Evolutionary conservation across 2,888 invertebrate genomes (phyloP), one percentile per base, ranked within the genome.

Genomic region (Tetrapedia diversipes): DNA sequence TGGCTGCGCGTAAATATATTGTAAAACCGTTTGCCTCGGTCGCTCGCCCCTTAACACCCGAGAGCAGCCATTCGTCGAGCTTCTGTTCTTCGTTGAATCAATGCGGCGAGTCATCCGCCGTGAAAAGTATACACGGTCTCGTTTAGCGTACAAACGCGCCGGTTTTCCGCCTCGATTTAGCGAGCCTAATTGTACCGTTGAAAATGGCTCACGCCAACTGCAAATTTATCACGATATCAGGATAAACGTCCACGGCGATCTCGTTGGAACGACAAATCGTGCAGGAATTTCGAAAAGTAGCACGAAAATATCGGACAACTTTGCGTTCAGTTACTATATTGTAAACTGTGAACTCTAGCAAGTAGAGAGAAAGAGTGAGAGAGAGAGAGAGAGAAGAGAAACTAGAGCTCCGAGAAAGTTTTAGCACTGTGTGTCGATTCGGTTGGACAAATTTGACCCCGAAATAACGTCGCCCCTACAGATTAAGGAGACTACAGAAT

Each of bases 1-100:
- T n/a, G n/a, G n/a, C n/a, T n/a, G n/a, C 11, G n/a, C 19, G 61
- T 56, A 57, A 54, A 66, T 39, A 24, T 27, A 70, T 67, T 71
- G 65, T 68, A 72, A 77, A 68, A 60, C 57, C 64, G 53, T 39
- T n/a, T 37, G 45, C 32, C 54, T 27, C 32, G 59, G 27, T 41
- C 65, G 65, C 65, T 73, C 32, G 60, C 41, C 68, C 56, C 65
- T 77, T 54, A 39, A 43, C 69, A 53, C 64, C 24, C 53, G 74
- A 74, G 56, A 57, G 64, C 65, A 57, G 61, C 74, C 60, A 74
- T 77, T 69, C 73, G 69, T 74, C 61, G 41, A 56, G 11, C 41
- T 61, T 51, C 14, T 56, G 19, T 70, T 76, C 56, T 57, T 54
- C 24, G 68, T 57, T 54, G 59, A 70, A 78, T 77, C 75, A 72